These are phyloP conservation scores for Lysandra bellargus DNA, from an alignment of 2,888 invertebrate genomes.

Conservation along the genomic window DNA sequence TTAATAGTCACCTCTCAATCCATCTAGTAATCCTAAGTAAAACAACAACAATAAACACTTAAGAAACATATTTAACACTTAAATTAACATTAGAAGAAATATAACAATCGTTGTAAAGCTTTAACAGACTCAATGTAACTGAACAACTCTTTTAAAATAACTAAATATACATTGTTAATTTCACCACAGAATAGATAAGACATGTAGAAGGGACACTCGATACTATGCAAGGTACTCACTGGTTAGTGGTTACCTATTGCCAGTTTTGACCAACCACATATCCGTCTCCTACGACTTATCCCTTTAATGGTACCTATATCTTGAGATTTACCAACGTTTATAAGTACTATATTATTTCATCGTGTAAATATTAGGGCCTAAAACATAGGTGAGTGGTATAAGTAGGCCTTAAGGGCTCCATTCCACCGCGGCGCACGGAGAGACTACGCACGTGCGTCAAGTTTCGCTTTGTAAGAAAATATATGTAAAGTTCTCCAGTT, in stretches of 20 bases:
- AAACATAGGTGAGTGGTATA: too few species aligned
- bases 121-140: slow-evolving; percentile 40
- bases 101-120: slow-evolving; percentile 36
- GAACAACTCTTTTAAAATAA: slow-evolving; percentile 43
- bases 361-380: too few species aligned
- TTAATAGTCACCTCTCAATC: slow-evolving; percentile 46
- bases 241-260: not conserved
- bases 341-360: too few species aligned
- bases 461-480: too few species aligned
- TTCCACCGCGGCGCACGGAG: too few species aligned
- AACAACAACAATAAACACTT: slow-evolving; percentile 58
- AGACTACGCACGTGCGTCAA: too few species aligned
- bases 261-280: too few species aligned
- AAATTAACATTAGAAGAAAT: slow-evolving; percentile 43
- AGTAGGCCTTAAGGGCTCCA: too few species aligned
- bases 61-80: slow-evolving; percentile 53
- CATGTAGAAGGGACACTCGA: slow-evolving; percentile 39
- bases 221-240: not conserved
- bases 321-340: too few species aligned
- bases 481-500: too few species aligned
- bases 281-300: too few species aligned
- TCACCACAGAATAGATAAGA: slow-evolving; percentile 30
- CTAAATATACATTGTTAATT: slow-evolving; percentile 35
- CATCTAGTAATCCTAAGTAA: slow-evolving; percentile 50
- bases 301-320: too few species aligned